These are phyloP conservation scores for Tor tambroides DNA, from an alignment of 2,113 vertebrate species.

Conservation along the genomic window DNA sequence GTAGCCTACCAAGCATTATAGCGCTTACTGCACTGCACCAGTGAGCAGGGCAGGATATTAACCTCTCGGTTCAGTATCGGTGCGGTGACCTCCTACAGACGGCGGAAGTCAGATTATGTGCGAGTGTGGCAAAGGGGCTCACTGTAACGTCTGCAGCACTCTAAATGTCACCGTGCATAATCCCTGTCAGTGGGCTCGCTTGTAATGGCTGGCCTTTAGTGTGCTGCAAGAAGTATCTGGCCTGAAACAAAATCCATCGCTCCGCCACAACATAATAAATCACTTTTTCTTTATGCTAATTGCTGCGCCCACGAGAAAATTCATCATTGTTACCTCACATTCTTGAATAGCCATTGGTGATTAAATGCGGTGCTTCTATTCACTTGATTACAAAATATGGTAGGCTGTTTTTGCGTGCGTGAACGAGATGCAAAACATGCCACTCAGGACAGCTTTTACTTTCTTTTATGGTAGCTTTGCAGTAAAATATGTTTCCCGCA, in stretches of 20 bases:
- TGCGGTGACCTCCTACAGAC: constrained; percentile 3
- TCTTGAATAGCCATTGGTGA: constrained; percentile 41
- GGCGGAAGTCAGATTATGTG: constrained; percentile 8
- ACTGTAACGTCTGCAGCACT: constrained; percentile 20
- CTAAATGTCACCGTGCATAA: constrained; percentile 39
- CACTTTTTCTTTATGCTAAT: constrained; percentile 45
- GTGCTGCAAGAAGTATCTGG: not conserved
- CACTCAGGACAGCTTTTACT: not conserved
- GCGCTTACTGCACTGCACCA: constrained; percentile 52
- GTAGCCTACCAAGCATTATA: constrained; percentile 31
- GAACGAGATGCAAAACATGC: constrained; percentile 11
- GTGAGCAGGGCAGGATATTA: constrained; percentile 41
- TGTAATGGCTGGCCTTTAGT: constrained; percentile 26
- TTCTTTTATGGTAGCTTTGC: not conserved
- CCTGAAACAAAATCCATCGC: constrained; percentile 38
- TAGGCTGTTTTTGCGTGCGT: not conserved
- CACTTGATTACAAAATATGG: constrained; percentile 50
- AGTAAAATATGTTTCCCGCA: not conserved
- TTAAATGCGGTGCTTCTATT: constrained; percentile 37
- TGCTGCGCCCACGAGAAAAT: constrained; percentile 35
- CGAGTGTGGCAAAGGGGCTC: constrained; percentile 18
- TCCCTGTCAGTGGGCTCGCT: constrained; percentile 26
- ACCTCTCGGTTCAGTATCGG: constrained; percentile 35
- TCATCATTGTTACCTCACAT: constrained; percentile 40
- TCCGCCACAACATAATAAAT: constrained; percentile 41